Evolutionary conservation across 2,888 invertebrate genomes (phyloP), one percentile per base, ranked within the genome.

Genomic region (Eupithecia centaureata): DNA sequence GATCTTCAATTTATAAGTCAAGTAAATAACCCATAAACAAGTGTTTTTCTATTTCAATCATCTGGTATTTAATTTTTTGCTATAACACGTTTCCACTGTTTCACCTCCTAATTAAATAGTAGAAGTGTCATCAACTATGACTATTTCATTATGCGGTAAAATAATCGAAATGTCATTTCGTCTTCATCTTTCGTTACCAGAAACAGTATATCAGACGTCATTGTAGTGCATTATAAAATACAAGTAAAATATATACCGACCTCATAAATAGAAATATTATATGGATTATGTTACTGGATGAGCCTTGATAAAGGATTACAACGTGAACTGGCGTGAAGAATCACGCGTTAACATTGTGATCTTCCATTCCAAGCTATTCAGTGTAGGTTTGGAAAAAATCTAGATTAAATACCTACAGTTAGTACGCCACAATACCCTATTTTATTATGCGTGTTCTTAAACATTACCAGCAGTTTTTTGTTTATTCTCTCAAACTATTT

Each of bases 231-330:
- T 68, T 42, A 58, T 72, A 71, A 73, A 72, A 59, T 35, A 56
- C 68, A n/a, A n/a, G n/a, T 73, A 52, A 67, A 33, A 33, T 76
- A 76, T 76, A 73, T n/a, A n/a, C n/a, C 63, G 63, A 59, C 65
- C 56, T 75, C 52, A 71, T 69, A 61, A 74, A 73, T 65, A 70
- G 52, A 47, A n/a, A n/a, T n/a, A n/a, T 15, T 35, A 35, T 63
- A 76, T 71, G 79, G 79, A 80, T 83, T 77, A 76, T 65, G 71
- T 79, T 81, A 77, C 76, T 60, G 54, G 68, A 30, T 63, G 66
- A 74, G 58, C 77, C 79, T 76, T 80, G 82, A 79, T 78, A 82
- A 79, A 71, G 71, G 78, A 78, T 81, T 79, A 78, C 70, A 60
- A 73, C 71, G 68, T 59, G 56, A 65, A 59, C 61, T 60, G 47